Conservation (phyloP, 2,113 vertebrate genomes). For the Xiphophorus hellerii region DNA sequence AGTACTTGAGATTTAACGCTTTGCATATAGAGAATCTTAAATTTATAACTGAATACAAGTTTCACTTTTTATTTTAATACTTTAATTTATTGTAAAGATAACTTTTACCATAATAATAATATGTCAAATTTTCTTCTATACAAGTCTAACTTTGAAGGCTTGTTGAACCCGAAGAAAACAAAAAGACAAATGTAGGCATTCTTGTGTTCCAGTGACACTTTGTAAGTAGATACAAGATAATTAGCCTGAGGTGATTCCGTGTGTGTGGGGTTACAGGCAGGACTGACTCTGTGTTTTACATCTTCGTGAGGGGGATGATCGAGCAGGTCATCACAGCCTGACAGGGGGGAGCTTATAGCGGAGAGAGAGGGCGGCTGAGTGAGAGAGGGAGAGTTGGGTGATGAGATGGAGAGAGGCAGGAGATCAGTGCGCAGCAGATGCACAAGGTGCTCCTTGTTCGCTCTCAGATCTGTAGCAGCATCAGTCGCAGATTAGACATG, state of each 20-base stretch:
- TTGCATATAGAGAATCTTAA: no score
- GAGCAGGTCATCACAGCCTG: slow-evolving; percentile 45
- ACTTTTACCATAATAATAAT: not conserved
- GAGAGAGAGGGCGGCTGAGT: slow-evolving; percentile 41
- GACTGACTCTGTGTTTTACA: slow-evolving; percentile 48
- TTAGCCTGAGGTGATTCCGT: not conserved
- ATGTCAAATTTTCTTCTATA: not conserved
- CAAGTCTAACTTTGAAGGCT: not conserved
- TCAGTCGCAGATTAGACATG: slow-evolving; percentile 39
- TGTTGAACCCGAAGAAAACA: not conserved
- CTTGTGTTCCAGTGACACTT: slow-evolving; percentile 9
- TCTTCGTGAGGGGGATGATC: slow-evolving; percentile 39
- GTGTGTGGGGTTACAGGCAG: slow-evolving; percentile 29
- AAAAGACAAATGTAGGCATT: slow-evolving; percentile 27
- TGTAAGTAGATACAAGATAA: slow-evolving; percentile 12
- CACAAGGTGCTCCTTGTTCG: slow-evolving; percentile 65
- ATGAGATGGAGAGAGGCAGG: slow-evolving; percentile 24
- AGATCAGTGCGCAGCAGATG: slow-evolving; percentile 57
- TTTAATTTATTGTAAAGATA: no score
- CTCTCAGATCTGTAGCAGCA: slow-evolving; percentile 64
- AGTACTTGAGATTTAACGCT: no score
- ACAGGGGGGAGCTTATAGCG: slow-evolving; percentile 51
- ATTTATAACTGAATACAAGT: no score
- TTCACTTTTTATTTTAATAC: no score
- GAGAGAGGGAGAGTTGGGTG: slow-evolving; percentile 16